phyloP scores from a whole-genome alignment of 2,797 vertebrate genomes.

The Cyclura pinguis region DNA sequence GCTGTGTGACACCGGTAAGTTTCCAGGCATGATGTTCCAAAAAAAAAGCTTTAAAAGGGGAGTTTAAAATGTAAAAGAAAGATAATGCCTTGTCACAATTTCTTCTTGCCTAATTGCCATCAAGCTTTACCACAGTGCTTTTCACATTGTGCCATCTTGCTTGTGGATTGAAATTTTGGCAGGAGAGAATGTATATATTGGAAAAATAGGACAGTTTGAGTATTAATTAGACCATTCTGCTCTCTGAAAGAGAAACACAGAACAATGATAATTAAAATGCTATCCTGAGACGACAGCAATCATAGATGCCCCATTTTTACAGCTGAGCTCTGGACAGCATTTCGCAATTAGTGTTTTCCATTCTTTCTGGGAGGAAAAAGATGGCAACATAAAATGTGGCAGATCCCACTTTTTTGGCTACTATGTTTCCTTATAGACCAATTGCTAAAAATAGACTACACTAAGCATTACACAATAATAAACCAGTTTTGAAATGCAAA shows the following conservation, averaged over 20 bases:
- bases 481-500: background rate
- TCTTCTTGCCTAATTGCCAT: slow-evolving; percentile 51
- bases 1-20: too few species aligned
- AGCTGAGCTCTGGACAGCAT: background rate
- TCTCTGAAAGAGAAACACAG: slow-evolving; percentile 50
- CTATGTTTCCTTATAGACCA: background rate
- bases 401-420: background rate
- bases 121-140: slow-evolving; percentile 46
- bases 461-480: background rate
- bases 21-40: background rate
- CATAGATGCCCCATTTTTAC: background rate
- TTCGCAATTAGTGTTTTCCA: background rate
- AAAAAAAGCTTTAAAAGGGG: background rate
- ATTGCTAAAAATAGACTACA: background rate
- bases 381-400: background rate
- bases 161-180: background rate
- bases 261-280: slow-evolving; percentile 31
- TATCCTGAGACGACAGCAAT: background rate
- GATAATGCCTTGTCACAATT: slow-evolving; percentile 38
- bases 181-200: background rate
- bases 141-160: slow-evolving; percentile 39
- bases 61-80: background rate
- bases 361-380: background rate
- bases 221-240: slow-evolving; percentile 45
- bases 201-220: background rate